A percentile compares a stretch with the other conserved stretches of the same genome.
Conservation (phyloP, 2,797 vertebrate genomes). For the Intellagama lesueurii region DNA sequence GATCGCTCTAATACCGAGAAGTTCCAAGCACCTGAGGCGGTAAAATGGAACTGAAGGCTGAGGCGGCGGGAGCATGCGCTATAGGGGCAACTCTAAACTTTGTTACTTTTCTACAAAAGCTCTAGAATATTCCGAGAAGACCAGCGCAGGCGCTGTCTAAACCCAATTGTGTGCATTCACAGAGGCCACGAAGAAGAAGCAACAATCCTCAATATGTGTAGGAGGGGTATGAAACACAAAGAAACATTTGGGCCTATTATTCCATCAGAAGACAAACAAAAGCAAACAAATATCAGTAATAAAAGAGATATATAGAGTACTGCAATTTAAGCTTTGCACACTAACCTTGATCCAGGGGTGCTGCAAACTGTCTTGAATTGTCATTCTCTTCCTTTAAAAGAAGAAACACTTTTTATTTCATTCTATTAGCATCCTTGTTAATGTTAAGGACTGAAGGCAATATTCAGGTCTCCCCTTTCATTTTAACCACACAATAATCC, state of each 20-base stretch:
- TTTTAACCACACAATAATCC: not conserved
- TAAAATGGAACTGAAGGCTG: too few relatives aligned
- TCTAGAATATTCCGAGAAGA: too few relatives aligned
- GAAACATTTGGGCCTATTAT: not conserved
- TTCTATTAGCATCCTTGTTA: not conserved
- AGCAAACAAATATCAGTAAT: not conserved
- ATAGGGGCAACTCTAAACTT: too few relatives aligned
- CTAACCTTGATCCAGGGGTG: constrained; percentile 98
- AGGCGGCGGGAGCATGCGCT: too few relatives aligned
- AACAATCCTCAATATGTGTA: not conserved
- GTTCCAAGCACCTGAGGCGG: too few relatives aligned
- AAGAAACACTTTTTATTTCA: constrained; percentile 37
- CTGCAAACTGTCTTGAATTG: constrained; percentile 93
- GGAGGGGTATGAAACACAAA: not conserved
- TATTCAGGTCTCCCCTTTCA: not conserved
- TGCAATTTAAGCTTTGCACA: constrained; percentile 21
- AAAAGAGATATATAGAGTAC: not conserved
- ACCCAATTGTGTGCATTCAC: too few relatives aligned
- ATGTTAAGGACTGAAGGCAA: not conserved
- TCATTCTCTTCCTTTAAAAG: constrained; percentile 92
- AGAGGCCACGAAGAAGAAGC: too few relatives aligned
- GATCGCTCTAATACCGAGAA: too few relatives aligned
- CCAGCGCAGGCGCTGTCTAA: too few relatives aligned
- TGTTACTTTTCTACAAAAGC: too few relatives aligned
- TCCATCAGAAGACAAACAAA: not conserved